Evolutionary conservation across 2,113 vertebrate species (phyloP), one percentile per base, ranked within the genome.

Genomic region (Menidia beryllina): DNA sequence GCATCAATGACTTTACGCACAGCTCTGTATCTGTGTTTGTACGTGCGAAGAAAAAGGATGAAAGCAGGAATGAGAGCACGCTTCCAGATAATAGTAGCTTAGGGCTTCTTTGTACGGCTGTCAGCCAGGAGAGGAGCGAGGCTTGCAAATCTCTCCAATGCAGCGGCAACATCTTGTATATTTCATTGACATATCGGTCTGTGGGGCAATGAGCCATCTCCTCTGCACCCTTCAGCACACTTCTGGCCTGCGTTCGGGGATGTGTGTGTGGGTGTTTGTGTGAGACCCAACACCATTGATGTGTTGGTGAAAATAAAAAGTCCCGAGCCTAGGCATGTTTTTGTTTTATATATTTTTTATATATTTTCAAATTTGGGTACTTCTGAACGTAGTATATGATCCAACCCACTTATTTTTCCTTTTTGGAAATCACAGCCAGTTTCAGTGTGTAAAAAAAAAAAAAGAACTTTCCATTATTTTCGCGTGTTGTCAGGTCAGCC

Each of bases 91-190:
- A 86, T 83, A 50, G 83, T 79, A 77, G 86, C 84, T 86, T 56
- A 78, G 81, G 72, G n/a, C n/a, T 72, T 89, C 90, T 90, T 92
- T 94, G 91, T 93, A 79, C 84, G 55, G 87, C 89, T 92, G 91
- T 93, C 91, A 91, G 86, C 58, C 69, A 67, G 85, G 85, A 91
- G 82, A 88, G 87, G 76, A 86, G 84, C 71, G 51, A 71, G 64
- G 79, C 84, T n/a, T 89, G 84, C 74, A 85, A 80, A 81, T 88
- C 78, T 73, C 75, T 75, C 67, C 69, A 79, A 54, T 70, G 75
- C 91, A 86, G 77, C 78, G 49, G 84, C 81, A 88, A 85, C 91
- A 89, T 89, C 86, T 85, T 90, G 91, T 86, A 90, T 84, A 77
- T 93, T 86, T 82, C 88, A 87, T 72, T 91, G 90, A 93, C 81